Percentiles rank a stretch among this genome's conserved stretches.
Evolutionary conservation across 2,888 invertebrate species (phyloP).

Genomic region (Volucella inflata): DNA sequence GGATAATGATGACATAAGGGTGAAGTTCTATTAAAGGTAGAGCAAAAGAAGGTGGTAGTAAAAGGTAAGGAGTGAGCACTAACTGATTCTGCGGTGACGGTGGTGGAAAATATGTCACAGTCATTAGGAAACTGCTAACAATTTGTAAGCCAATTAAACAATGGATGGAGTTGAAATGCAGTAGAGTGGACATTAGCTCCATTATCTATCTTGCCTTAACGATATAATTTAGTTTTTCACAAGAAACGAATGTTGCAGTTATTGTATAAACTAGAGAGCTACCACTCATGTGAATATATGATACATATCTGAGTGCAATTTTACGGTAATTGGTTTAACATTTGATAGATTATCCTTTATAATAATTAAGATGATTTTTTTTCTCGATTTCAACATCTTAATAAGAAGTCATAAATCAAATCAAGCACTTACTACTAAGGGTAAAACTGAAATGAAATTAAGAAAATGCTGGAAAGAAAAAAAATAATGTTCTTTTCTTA

Average conservation of each 20-base stretch:
- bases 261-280: constrained; percentile 21
- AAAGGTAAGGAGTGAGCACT: constrained; percentile 63
- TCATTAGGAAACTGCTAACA: constrained; percentile 71
- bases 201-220: constrained; percentile 41
- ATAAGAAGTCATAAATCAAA: constrained; percentile 73
- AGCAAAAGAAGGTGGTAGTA: constrained; percentile 12
- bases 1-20: constrained; percentile 74
- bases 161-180: constrained; percentile 39
- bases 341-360: constrained; percentile 67
- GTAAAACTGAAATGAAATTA: constrained; percentile 39
- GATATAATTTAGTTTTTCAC: not conserved
- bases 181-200: constrained; percentile 55
- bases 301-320: not conserved
- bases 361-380: constrained; percentile 46
- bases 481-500: constrained; percentile 23
- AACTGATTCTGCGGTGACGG: constrained; percentile 24
- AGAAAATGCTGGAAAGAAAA: constrained; percentile 27
- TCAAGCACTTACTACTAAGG: constrained; percentile 40
- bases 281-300: not conserved
- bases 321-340: constrained; percentile 55
- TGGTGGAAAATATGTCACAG: constrained; percentile 70
- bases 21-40: constrained; percentile 61
- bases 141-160: constrained; percentile 73
- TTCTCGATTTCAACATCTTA: constrained; percentile 49
- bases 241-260: not conserved